phyloP scores from a whole-genome alignment of 1,140 invertebrate species.

The Achatina immaculata region DNA sequence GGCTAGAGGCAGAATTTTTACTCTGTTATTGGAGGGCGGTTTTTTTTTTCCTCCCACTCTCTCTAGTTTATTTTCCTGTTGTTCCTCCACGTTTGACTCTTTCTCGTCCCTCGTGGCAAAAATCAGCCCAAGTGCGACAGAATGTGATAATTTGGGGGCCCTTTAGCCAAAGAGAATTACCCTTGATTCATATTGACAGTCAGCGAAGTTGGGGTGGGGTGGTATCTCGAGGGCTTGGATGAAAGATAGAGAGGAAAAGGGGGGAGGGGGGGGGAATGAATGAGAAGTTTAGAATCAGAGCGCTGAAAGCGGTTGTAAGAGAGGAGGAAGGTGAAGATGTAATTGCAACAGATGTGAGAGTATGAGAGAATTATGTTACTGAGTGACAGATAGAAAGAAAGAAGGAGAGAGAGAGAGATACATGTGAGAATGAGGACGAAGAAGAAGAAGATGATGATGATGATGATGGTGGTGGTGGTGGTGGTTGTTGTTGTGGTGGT shows the following conservation, averaged over 20 bases:
- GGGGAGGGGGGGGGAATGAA: neutral
- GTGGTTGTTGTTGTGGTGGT: too few species aligned
- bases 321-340: neutral
- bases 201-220: neutral
- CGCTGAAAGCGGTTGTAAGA: neutral
- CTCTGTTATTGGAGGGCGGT: conserved; percentile 34
- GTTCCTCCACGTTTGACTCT: conserved; percentile 32
- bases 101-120: neutral
- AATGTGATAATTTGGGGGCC: conserved; percentile 30
- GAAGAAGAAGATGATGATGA: neutral
- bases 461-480: neutral
- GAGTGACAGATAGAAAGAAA: neutral
- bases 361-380: too few species aligned
- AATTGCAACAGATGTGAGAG: neutral
- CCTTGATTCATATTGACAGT: conserved; percentile 36
- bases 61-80: conserved; percentile 30
- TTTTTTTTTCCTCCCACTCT: too few species aligned
- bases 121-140: conserved; percentile 19
- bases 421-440: neutral
- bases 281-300: neutral
- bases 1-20: neutral
- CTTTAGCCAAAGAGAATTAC: conserved; percentile 5
- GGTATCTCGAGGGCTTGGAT: neutral
- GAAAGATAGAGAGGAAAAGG: neutral
- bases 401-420: neutral